Conservation (phyloP, 1,140 invertebrate genomes). For the Drosophila bocqueti region DNA sequence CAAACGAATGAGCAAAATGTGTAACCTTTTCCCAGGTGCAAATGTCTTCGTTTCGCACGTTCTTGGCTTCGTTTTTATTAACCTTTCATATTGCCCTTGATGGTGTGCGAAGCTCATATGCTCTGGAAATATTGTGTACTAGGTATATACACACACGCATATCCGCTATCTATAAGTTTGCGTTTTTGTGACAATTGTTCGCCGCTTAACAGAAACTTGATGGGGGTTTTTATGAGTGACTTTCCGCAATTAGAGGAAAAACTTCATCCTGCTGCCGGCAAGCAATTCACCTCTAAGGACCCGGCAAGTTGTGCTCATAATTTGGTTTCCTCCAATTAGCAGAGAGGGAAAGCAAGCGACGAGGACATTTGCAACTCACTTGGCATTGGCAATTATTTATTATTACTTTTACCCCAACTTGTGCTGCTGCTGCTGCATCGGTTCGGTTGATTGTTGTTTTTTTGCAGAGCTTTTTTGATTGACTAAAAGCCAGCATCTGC, state of each 20-base stretch:
- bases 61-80: slow-evolving; percentile 59
- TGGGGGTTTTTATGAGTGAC: slow-evolving; percentile 40
- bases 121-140: slow-evolving; percentile 7
- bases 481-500: slow-evolving; percentile 16
- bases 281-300: slow-evolving; percentile 41
- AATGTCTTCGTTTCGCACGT: slow-evolving; percentile 57
- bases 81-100: slow-evolving; percentile 69
- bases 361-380: slow-evolving; percentile 25
- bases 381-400: slow-evolving; percentile 43
- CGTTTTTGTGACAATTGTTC: slow-evolving; percentile 60
- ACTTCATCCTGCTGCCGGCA: slow-evolving; percentile 21
- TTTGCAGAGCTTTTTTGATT: slow-evolving; percentile 24
- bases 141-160: neutral
- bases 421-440: neutral
- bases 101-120: slow-evolving; percentile 70
- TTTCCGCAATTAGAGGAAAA: slow-evolving; percentile 59
- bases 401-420: slow-evolving; percentile 33
- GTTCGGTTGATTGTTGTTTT: slow-evolving; percentile 4
- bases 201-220: slow-evolving; percentile 49
- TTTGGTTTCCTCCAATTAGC: slow-evolving; percentile 51
- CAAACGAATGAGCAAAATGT: slow-evolving; percentile 17
- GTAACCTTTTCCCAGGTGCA: slow-evolving; percentile 52
- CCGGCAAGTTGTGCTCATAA: slow-evolving; percentile 47
- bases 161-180: slow-evolving; percentile 31
- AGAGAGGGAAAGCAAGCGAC: slow-evolving; percentile 2